These are phyloP conservation scores for Morus bassanus DNA, from an alignment of 2,797 vertebrate genomes.

Conservation along the genomic window DNA sequence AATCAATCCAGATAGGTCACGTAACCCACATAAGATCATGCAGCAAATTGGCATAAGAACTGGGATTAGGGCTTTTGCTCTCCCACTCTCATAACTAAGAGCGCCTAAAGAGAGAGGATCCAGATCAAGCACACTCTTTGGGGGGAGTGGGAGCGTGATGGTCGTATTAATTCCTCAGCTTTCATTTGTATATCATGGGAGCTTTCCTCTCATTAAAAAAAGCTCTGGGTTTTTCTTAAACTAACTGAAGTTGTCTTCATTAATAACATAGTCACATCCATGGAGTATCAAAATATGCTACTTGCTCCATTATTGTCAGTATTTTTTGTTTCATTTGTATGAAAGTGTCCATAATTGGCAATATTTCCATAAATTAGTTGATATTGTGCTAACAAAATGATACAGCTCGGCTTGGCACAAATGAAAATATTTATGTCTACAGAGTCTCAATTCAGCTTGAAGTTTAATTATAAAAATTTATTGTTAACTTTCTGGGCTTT, in stretches of 20 bases:
- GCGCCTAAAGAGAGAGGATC: background rate
- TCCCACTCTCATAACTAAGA: background rate
- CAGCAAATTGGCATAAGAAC: background rate
- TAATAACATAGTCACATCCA: background rate
- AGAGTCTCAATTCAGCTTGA: conserved; percentile 33
- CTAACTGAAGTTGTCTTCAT: background rate
- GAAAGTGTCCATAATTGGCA: conserved; percentile 5
- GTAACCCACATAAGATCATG: background rate
- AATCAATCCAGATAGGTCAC: background rate
- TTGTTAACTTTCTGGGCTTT: conserved; percentile 39
- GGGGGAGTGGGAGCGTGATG: background rate
- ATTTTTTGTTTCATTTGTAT: background rate
- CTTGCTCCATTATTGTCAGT: background rate
- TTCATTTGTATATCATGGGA: background rate
- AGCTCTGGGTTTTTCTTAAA: background rate
- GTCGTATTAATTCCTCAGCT: background rate
- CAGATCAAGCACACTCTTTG: accelerated
- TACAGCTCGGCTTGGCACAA: background rate
- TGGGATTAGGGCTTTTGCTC: background rate
- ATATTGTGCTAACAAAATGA: background rate
- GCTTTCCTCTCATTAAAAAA: background rate
- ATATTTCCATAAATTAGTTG: conserved; percentile 30
- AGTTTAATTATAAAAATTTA: conserved; percentile 64
- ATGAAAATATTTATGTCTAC: conserved; percentile 7
- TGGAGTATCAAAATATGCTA: background rate